Conservation (phyloP, 37 sponge, comb jelly and placozoan species). For the Spongilla lacustris region DNA sequence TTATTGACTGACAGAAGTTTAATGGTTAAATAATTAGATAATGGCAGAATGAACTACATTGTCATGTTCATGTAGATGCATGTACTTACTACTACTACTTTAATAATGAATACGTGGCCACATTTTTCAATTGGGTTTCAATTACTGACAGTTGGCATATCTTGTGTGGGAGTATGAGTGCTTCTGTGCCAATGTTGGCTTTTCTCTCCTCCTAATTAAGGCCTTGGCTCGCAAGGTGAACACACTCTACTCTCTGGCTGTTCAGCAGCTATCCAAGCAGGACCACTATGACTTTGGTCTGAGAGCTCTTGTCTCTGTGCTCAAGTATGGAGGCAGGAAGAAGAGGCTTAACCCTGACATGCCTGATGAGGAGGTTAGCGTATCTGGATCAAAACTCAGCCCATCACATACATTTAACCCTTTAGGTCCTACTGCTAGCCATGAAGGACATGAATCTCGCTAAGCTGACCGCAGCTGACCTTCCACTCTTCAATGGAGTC, state of each 20-base stretch:
- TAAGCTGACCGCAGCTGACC: conserved; percentile 92
- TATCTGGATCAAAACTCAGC: not conserved
- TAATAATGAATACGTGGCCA: too few relatives aligned
- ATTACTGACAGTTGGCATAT: not conserved
- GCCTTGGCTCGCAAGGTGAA: conserved; percentile 90
- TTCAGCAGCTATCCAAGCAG: conserved; percentile 97
- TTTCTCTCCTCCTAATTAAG: conserved; percentile 28
- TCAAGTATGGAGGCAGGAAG: conserved; percentile 97
- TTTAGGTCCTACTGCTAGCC: conserved; percentile 89
- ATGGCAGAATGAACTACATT: too few relatives aligned
- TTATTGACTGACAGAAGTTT: too few relatives aligned
- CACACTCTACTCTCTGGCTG: conserved; percentile 91
- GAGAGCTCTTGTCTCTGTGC: conserved; percentile 95
- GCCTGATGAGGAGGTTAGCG: conserved; percentile 90
- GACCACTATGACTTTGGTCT: conserved; percentile 99
- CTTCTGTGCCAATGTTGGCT: not conserved
- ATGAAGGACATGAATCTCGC: conserved; percentile 99
- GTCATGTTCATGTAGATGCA: too few relatives aligned
- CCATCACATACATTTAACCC: not conserved
- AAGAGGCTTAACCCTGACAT: conserved; percentile 85
- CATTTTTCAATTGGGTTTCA: not conserved
- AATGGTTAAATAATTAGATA: too few relatives aligned
- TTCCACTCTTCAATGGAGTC: conserved; percentile 98
- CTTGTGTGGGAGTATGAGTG: too few relatives aligned
- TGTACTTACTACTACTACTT: too few relatives aligned